A percentile compares a stretch with the other conserved stretches of the same genome.
Evolutionary conservation across 2,113 vertebrate species (phyloP).

Genomic region (Collichthys lucidus): DNA sequence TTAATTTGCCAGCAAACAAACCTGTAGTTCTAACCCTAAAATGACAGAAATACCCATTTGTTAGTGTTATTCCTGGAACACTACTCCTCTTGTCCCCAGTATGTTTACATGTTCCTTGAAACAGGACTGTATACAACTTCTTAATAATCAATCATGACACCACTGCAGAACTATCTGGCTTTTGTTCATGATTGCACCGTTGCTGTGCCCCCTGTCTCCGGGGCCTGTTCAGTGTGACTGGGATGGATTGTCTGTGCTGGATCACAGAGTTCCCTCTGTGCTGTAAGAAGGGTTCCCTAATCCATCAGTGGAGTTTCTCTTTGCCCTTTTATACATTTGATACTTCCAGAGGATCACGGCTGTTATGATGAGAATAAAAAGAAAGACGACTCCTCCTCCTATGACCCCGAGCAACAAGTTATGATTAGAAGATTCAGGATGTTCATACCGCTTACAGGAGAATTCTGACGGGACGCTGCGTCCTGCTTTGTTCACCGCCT

Average conservation of each 20-base stretch:
- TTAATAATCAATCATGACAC: conserved; percentile 8
- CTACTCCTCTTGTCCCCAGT: not conserved
- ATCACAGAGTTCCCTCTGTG: conserved; percentile 66
- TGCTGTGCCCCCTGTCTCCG: too few species aligned
- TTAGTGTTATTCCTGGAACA: conserved; percentile 24
- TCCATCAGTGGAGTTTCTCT: conserved; percentile 62
- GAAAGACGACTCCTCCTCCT: conserved; percentile 67
- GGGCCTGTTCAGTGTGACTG: not conserved
- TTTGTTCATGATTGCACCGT: not conserved
- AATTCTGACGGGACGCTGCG: conserved; percentile 59
- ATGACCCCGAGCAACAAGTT: conserved; percentile 55
- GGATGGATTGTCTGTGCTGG: conserved; percentile 5
- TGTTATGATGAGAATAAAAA: conserved; percentile 67
- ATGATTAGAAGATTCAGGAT: not conserved
- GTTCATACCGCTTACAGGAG: conserved; percentile 74
- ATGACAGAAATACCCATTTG: conserved; percentile 9
- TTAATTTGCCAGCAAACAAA: conserved; percentile 81
- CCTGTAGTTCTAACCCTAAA: conserved; percentile 47
- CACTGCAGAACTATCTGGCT: not conserved
- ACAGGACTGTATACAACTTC: conserved; percentile 35
- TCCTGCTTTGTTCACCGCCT: conserved; percentile 78
- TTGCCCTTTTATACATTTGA: conserved; percentile 53
- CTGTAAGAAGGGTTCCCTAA: conserved; percentile 81
- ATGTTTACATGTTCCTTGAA: conserved; percentile 42
- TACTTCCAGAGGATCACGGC: conserved; percentile 66